These are phyloP conservation scores for Amiota communis DNA, from an alignment of 2,888 invertebrate species.

Conservation along the genomic window DNA sequence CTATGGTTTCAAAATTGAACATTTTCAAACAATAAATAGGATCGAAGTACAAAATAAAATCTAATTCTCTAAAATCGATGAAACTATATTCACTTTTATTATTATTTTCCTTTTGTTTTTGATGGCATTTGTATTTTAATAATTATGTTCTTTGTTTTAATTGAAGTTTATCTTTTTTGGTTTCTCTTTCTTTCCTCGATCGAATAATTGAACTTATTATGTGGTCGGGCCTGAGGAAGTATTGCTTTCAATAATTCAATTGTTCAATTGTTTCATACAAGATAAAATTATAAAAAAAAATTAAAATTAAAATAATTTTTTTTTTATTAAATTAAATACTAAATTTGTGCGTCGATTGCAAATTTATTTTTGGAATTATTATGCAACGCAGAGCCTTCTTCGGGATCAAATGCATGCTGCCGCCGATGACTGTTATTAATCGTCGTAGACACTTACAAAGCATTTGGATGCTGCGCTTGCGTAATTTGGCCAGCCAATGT, in stretches of 20 bases:
- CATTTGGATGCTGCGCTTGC: conserved; percentile 64
- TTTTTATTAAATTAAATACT: conserved; percentile 45
- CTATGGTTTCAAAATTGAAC: no score
- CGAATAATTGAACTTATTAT: no score
- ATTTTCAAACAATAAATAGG: conserved; percentile 65
- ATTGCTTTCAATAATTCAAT: no score
- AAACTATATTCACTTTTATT: neutral
- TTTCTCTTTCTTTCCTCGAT: neutral
- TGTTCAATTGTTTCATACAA: no score
- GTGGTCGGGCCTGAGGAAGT: no score
- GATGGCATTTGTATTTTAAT: neutral
- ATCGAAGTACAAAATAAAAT: conserved; percentile 67
- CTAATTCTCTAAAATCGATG: conserved; percentile 53
- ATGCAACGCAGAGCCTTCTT: conserved; percentile 24
- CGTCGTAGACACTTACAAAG: conserved; percentile 50
- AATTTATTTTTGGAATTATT: conserved; percentile 37
- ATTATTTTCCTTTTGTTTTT: neutral
- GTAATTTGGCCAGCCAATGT: conserved; percentile 86
- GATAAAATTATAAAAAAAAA: no score
- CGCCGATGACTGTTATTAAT: neutral
- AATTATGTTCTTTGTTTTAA: neutral
- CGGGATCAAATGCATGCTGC: neutral
- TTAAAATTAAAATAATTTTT: neutral
- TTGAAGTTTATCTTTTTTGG: conserved; percentile 19
- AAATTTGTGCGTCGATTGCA: conserved; percentile 44